Base-by-base conservation (phyloP, 1,140 invertebrate genomes). In the Drosophila varians region DNA sequence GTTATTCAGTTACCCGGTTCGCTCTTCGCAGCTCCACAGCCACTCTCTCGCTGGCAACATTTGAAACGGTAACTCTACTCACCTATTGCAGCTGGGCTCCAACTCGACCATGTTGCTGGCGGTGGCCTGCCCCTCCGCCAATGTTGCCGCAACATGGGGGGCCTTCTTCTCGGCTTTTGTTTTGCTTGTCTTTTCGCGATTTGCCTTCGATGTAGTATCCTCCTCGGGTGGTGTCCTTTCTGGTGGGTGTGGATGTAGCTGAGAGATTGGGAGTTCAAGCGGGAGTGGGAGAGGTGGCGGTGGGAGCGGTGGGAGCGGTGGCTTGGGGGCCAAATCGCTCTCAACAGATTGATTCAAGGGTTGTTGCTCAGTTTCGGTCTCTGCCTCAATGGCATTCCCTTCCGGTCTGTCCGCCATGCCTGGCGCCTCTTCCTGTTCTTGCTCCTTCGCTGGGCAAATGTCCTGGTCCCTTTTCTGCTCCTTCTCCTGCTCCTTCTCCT, bases 21-120 rank as follows among this genome's bases (percentile, higher is more conserved):
- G 21, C 21, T 21, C 21, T n/a, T 21, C 21, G 21, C 21, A 21
- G 21, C 21, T 21, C 21, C n/a, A n/a, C n/a, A n/a, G n/a, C n/a
- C n/a, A n/a, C n/a, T n/a, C n/a, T n/a, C n/a, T n/a, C n/a, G 2
- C 21, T 21, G 21, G 21, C 21, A 21, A 21, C 21, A 21, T 21
- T 21, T 21, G 2, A 21, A 21, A 21, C 21, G 21, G 21, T 2
- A 21, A 2, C 4, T 21, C 21, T 21, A 21, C 21, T 21, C 76
- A 77, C 84, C 89, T 89, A 64, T 80, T 89, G 87, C 89, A 80
- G 89, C 84, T 89, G 75, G 87, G 51, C 45, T 60, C 55, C 51
- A 49, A 19, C 38, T 42, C 38, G 21, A 7, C 42, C 2, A 11
- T 31, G 43, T 38, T 26, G 53, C 21, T 38, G 19, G 23, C 23